Percentiles rank a stretch among this genome's conserved stretches.
These are phyloP conservation scores for Cricetomys ansorgei DNA, from an alignment of 2,113 vertebrate genomes.

Conservation along the genomic window DNA sequence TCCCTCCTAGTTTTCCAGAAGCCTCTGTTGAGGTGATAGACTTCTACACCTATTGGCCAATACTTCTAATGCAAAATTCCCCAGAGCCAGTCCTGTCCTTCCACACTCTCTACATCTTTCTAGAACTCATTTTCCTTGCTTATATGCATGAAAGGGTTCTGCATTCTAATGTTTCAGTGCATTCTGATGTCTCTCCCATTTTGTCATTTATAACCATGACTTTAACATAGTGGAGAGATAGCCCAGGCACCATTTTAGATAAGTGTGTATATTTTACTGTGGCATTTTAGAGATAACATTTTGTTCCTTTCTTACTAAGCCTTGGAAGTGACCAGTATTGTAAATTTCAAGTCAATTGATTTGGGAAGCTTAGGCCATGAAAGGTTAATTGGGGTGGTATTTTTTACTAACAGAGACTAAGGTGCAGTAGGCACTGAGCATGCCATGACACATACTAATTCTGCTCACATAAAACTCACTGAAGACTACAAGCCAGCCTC, in stretches of 20 bases:
- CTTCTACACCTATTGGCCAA: background rate
- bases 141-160: background rate
- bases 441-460: background rate
- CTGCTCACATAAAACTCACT: background rate
- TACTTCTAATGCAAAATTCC: background rate
- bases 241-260: background rate
- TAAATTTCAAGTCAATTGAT: background rate
- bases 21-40: background rate
- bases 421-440: background rate
- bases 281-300: background rate
- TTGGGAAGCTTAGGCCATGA: background rate
- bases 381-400: background rate
- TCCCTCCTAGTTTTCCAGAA: background rate
- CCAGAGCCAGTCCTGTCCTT: background rate
- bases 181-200: background rate
- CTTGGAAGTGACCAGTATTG: background rate
- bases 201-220: background rate
- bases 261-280: background rate
- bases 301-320: background rate
- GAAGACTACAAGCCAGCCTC: background rate
- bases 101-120: background rate
- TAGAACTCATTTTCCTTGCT: background rate
- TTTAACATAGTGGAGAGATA: background rate
- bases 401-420: background rate
- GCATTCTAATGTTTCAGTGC: background rate